These are phyloP conservation scores for Pachydiplax longipennis DNA, from an alignment of 2,888 invertebrate genomes.

Conservation along the genomic window DNA sequence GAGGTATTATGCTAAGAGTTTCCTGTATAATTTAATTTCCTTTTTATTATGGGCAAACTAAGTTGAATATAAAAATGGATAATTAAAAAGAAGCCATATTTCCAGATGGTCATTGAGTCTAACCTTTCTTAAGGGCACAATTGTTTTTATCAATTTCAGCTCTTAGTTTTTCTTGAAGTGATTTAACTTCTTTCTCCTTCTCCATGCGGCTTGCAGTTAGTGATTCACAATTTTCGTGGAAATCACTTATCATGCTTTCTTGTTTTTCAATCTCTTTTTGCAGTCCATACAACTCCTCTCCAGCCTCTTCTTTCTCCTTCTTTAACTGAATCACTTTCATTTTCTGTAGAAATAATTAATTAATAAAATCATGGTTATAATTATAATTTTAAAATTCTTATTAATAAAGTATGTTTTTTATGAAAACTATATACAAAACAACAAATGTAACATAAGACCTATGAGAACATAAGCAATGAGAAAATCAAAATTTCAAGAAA, in stretches of 20 bases:
- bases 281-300: constrained; percentile 67
- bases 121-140: constrained; percentile 61
- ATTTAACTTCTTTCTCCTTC: constrained; percentile 62
- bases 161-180: constrained; percentile 62
- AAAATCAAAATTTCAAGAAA: no score
- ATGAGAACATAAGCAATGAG: no score
- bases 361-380: no score
- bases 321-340: constrained; percentile 62
- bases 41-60: no score
- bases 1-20: no score
- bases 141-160: constrained; percentile 62
- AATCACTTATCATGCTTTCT: constrained; percentile 65
- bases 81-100: no score
- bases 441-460: no score
- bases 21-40: no score
- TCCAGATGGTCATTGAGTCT: background rate
- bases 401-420: no score
- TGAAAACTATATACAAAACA: no score
- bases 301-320: constrained; percentile 66
- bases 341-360: constrained; percentile 56
- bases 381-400: no score
- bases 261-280: constrained; percentile 68
- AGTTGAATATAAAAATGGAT: no score
- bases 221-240: constrained; percentile 59
- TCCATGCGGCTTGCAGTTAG: constrained; percentile 63